Percentiles rank a stretch among this genome's conserved stretches.
These are phyloP conservation scores for Clusia tigrina DNA, from an alignment of 2,888 invertebrate species.

Conservation along the genomic window DNA sequence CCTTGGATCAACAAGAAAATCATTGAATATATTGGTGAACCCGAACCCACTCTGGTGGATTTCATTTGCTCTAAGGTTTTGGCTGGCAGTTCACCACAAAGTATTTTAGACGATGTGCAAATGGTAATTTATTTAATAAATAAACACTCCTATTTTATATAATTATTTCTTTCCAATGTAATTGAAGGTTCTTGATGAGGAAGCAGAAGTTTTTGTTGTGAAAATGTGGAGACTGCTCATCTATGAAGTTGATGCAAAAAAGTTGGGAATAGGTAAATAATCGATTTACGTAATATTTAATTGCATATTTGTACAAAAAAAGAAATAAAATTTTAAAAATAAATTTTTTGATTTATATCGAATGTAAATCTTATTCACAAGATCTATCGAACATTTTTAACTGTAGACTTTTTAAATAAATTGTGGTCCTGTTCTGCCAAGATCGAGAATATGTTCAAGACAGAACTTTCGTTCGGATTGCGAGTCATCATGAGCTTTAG, in stretches of 20 bases:
- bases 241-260: conserved; percentile 99
- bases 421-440: no score
- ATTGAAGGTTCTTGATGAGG: conserved; percentile 95
- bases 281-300: conserved; percentile 37
- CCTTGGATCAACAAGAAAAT: conserved; percentile 99
- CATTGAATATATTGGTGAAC: conserved; percentile 99
- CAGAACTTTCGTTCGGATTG: no score
- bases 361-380: no score
- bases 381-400: no score
- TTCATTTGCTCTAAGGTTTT: conserved; percentile 99
- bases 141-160: background rate
- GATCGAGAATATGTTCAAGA: no score
- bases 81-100: conserved; percentile 90
- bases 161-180: background rate
- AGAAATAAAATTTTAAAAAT: conserved; percentile 14
- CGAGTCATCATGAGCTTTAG: no score
- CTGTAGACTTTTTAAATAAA: no score
- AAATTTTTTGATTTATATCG: no score
- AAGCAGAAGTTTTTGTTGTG: conserved; percentile 99
- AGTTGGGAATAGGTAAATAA: conserved; percentile 86
- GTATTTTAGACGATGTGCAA: conserved; percentile 97
- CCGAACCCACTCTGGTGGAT: conserved; percentile 97
- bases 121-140: conserved; percentile 73
- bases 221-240: conserved; percentile 99
- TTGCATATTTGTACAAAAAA: conserved; percentile 37